Percentiles rank a stretch among this genome's conserved stretches.
phyloP scores from a whole-genome alignment of 2,113 vertebrate genomes.

The Ammodramus savannarum region DNA sequence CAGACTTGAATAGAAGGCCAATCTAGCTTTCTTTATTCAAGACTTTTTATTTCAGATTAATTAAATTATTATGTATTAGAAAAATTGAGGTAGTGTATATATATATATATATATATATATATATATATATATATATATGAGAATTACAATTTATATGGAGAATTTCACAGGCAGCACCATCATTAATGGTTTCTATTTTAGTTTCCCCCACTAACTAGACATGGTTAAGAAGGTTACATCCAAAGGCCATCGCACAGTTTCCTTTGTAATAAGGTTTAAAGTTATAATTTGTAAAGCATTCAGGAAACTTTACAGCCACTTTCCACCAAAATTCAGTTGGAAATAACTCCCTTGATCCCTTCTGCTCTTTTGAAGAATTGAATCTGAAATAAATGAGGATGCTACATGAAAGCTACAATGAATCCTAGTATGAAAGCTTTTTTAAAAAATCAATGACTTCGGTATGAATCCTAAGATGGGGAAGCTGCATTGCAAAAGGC shows the following conservation, averaged over 20 bases:
- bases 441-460: background rate
- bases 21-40: background rate
- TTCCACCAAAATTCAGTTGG: background rate
- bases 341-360: background rate
- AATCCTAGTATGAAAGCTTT: background rate
- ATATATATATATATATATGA: background rate
- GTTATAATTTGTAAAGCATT: background rate
- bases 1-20: background rate
- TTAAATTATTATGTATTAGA: background rate
- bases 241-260: background rate
- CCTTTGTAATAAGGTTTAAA: background rate
- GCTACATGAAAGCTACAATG: background rate
- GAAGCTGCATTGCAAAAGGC: background rate
- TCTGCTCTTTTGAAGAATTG: background rate
- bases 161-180: background rate
- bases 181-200: background rate
- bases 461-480: background rate
- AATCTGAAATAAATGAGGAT: background rate
- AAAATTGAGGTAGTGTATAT: background rate
- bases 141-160: background rate
- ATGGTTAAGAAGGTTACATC: background rate
- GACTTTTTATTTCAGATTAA: background rate
- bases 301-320: background rate
- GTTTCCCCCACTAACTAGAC: background rate
- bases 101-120: no score